Base-by-base conservation (phyloP, 2,888 invertebrate species). In the Seladonia tumulorum region DNA sequence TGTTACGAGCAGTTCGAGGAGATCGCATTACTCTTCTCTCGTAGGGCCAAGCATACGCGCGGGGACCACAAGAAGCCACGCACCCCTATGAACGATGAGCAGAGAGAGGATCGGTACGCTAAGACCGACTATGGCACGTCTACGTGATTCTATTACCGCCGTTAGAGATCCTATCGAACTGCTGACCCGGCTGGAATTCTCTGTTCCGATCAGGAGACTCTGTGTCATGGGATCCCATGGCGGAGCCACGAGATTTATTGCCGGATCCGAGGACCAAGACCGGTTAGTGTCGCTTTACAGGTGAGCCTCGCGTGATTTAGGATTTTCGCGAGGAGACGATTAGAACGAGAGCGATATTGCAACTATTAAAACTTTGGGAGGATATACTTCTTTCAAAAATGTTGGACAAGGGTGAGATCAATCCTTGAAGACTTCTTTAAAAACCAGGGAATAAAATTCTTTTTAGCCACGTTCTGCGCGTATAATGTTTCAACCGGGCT, bases 121-220 rank as follows among this genome's bases (percentile, higher is more conserved):
- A 39, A 42, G 68, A 68, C 68, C 68, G 35, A 35, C 68, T 39
- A 10, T 10, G 39, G 22, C 22, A 85, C 88, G 76, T 81, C 68
- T 87, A 89, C 90, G 90, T 90, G 90, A 91, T 91, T 90, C 90
- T 82, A 90, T 91, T 90, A 90, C 86, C 84, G 80, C 80, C 72
- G 83, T 81, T 86, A 80, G 81, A 83, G 87, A 89, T 89, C 86
- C 81, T 81, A 79, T 81, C 76, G 45, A 71, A 71, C 70, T 42
- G 70, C 80, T 79, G 80, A 77, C 74, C 80, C 71, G 63, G 68
- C 79, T 60, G 57, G 79, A 79, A 79, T 68, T 73, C 60, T 57
- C 16, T 57, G 49, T 39, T 49, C 47, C 72, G 47, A 87, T 35
- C 68, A 5, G 68, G 12, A 68, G 12, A 68, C 68, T 22, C 39